Evolutionary conservation across 2,113 vertebrate genomes (phyloP).

Genomic region (Polypterus bichir): DNA sequence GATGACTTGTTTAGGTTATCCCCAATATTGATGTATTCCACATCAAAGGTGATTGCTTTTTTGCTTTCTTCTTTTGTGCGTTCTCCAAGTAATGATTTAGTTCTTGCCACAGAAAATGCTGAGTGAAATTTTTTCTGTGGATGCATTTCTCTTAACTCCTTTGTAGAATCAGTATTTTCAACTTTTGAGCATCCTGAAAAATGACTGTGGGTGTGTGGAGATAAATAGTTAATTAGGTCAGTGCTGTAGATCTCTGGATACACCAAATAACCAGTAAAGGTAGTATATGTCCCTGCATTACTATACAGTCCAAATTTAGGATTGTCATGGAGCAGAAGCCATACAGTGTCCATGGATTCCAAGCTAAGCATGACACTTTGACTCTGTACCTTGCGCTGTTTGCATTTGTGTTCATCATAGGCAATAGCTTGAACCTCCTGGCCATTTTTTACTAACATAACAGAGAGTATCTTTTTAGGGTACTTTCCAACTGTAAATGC

Average conservation of each 20-base stretch:
- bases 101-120: constrained; percentile 57
- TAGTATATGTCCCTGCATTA: constrained; percentile 50
- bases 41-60: constrained; percentile 47
- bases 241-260: constrained; percentile 34
- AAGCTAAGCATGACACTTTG: constrained; percentile 53
- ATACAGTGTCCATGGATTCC: constrained; percentile 47
- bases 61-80: constrained; percentile 25
- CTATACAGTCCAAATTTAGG: constrained; percentile 54
- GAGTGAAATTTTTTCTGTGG: constrained; percentile 25
- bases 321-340: constrained; percentile 45
- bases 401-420: constrained; percentile 46
- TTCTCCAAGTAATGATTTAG: constrained; percentile 41
- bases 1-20: constrained; percentile 52
- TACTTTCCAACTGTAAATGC: constrained; percentile 55
- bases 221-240: constrained; percentile 42
- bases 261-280: constrained; percentile 58
- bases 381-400: constrained; percentile 52
- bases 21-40: constrained; percentile 59
- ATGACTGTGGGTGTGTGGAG: constrained; percentile 15
- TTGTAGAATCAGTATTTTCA: constrained; percentile 13
- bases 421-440: constrained; percentile 56
- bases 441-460: constrained; percentile 57
- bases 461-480: constrained; percentile 54
- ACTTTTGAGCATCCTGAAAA: constrained; percentile 19
- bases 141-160: constrained; percentile 16